phyloP scores from a whole-genome alignment of 2,888 invertebrate species.

The Polyommatus icarus region DNA sequence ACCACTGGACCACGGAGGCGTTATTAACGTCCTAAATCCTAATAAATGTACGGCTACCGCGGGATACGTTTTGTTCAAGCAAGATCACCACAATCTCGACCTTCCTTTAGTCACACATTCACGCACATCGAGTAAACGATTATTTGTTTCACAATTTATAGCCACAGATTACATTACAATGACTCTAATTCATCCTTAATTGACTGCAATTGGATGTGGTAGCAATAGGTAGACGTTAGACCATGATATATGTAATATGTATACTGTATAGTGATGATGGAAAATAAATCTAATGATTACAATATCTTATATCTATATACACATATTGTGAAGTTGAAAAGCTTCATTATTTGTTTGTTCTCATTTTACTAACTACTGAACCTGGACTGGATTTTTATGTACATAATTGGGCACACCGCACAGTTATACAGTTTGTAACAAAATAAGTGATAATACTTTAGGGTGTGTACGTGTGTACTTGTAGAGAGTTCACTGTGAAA shows the following conservation, averaged over 20 bases:
- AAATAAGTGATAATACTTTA: too few species aligned
- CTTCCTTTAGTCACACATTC: slow-evolving; percentile 41
- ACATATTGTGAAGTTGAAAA: too few species aligned
- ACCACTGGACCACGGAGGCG: too few species aligned
- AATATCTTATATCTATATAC: too few species aligned
- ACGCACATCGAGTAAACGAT: slow-evolving; percentile 33
- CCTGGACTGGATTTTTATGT: too few species aligned
- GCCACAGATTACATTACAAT: slow-evolving; percentile 11
- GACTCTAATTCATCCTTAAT: slow-evolving; percentile 17
- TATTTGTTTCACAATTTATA: slow-evolving; percentile 33
- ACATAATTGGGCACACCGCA: too few species aligned
- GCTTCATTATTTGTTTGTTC: too few species aligned
- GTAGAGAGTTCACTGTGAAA: too few species aligned
- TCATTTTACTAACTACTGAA: too few species aligned
- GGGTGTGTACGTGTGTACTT: too few species aligned
- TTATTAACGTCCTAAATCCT: too few species aligned
- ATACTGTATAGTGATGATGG: neutral
- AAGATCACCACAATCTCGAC: slow-evolving; percentile 31
- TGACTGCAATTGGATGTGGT: neutral
- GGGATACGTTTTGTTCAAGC: neutral
- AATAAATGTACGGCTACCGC: neutral
- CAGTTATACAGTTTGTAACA: too few species aligned
- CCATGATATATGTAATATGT: neutral
- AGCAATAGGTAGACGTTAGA: neutral
- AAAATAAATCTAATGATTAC: neutral